A percentile compares a stretch with the other conserved stretches of the same genome.
Conservation (phyloP, 2,888 invertebrate species). For the Amphimallon solstitiale region DNA sequence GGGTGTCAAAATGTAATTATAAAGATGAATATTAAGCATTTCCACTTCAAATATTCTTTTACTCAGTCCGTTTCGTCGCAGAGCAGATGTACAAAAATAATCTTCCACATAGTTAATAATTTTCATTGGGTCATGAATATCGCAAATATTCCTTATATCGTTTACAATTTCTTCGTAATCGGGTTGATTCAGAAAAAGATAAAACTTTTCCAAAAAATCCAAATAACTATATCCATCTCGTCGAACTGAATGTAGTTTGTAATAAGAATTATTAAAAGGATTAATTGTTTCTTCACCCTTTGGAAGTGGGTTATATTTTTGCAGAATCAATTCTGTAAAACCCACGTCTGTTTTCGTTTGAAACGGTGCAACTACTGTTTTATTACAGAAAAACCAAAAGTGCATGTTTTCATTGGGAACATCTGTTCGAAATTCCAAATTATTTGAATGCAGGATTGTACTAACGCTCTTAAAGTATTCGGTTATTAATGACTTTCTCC, state of each 20-base stretch:
- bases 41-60: neutral
- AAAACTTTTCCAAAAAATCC: neutral
- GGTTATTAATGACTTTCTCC: too few species aligned
- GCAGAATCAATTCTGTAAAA: too few species aligned
- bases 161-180: neutral
- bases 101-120: slow-evolving; percentile 1
- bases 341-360: too few species aligned
- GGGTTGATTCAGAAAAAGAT: neutral
- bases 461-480: too few species aligned
- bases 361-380: too few species aligned
- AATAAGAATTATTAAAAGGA: neutral
- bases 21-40: neutral
- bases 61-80: neutral
- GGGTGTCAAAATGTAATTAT: too few species aligned
- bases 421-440: neutral
- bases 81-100: neutral
- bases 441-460: too few species aligned
- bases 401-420: neutral
- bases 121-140: neutral
- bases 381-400: neutral
- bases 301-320: neutral
- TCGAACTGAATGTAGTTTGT: neutral
- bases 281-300: neutral
- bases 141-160: neutral
- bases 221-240: too few species aligned